A percentile compares a stretch with the other conserved stretches of the same genome.
phyloP scores from a whole-genome alignment of 2,113 vertebrate genomes.

The Lutjanus erythropterus region DNA sequence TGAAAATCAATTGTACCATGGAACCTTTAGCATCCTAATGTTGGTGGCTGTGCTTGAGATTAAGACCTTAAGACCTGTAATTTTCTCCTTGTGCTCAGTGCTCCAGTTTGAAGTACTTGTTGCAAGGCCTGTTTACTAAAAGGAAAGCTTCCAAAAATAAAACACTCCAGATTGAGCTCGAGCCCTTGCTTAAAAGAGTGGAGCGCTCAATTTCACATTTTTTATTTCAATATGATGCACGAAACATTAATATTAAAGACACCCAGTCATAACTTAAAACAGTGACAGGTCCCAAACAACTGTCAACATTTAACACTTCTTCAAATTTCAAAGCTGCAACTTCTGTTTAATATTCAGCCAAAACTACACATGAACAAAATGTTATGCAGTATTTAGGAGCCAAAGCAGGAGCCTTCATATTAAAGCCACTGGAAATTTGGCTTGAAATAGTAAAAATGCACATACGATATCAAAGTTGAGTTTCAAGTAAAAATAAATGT shows the following conservation, averaged over 20 bases:
- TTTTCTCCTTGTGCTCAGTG: background rate
- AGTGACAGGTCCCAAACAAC: conserved; percentile 9
- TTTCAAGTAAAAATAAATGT: too few relatives aligned
- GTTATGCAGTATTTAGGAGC: background rate
- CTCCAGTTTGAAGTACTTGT: background rate
- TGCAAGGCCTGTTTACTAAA: background rate
- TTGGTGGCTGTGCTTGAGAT: background rate
- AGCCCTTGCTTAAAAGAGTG: background rate
- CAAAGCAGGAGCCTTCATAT: background rate
- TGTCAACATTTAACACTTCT: conserved; percentile 32
- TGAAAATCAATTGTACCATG: conserved; percentile 35
- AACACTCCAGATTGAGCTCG: background rate
- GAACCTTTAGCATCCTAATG: conserved; percentile 20
- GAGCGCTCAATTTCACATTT: background rate
- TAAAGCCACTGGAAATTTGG: too few relatives aligned
- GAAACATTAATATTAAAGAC: conserved; percentile 33
- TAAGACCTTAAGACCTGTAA: conserved; percentile 9
- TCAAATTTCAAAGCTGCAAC: background rate
- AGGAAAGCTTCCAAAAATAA: conserved; percentile 5
- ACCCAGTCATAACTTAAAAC: conserved; percentile 9
- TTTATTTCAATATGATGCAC: background rate
- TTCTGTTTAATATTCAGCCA: conserved; percentile 24
- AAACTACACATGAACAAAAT: background rate
- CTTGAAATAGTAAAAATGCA: too few relatives aligned
- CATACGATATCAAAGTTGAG: too few relatives aligned